Conservation (phyloP, 2,797 vertebrate species). For the Eremophila alpestris region DNA sequence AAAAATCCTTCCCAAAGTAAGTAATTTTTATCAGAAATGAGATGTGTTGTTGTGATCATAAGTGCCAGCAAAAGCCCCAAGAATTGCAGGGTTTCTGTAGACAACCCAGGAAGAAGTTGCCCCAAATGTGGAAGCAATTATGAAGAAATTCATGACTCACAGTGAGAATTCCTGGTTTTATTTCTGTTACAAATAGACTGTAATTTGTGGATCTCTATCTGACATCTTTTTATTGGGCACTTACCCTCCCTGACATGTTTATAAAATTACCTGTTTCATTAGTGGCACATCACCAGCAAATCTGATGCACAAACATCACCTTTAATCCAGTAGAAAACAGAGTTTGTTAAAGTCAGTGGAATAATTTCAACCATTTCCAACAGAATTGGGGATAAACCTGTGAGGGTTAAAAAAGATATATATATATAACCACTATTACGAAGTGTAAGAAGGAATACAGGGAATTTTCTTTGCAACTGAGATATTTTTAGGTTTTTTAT, state of each 20-base stretch:
- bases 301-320: not conserved
- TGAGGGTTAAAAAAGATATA: not conserved
- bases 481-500: slow-evolving; percentile 25
- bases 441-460: not conserved
- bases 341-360: not conserved
- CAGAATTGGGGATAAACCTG: not conserved
- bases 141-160: slow-evolving; percentile 77
- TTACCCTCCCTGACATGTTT: not conserved
- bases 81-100: slow-evolving; percentile 1
- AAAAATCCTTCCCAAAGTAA: slow-evolving; percentile 71
- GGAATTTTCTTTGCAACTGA: not conserved
- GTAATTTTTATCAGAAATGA: slow-evolving; percentile 67
- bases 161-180: slow-evolving; percentile 74
- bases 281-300: not conserved
- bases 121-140: slow-evolving; percentile 81
- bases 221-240: not conserved
- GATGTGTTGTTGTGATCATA: slow-evolving; percentile 33
- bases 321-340: not conserved
- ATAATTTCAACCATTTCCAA: not conserved
- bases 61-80: not conserved
- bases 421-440: not conserved
- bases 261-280: not conserved
- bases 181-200: slow-evolving; percentile 66
- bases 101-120: slow-evolving; percentile 64
- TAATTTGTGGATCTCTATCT: slow-evolving; percentile 23